Conservation (phyloP, 2,888 invertebrate genomes). For the Cerastoderma edule region DNA sequence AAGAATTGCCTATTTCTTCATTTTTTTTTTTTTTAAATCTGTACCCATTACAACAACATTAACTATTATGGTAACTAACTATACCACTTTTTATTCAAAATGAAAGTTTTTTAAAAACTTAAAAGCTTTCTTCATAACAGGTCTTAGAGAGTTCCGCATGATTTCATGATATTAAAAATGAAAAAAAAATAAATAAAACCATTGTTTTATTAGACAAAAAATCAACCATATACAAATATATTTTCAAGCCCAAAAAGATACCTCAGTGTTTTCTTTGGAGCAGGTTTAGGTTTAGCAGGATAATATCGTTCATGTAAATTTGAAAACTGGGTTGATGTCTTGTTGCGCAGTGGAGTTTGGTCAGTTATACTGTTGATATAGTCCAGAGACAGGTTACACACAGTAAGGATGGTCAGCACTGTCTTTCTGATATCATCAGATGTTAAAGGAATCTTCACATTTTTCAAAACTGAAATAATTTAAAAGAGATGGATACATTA, state of each 20-base stretch:
- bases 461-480: slow-evolving; percentile 68
- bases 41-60: too few species aligned
- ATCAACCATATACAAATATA: too few species aligned
- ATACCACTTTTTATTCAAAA: not conserved
- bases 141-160: too few species aligned
- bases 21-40: too few species aligned
- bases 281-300: slow-evolving; percentile 11
- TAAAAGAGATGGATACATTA: too few species aligned
- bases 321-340: too few species aligned
- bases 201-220: too few species aligned
- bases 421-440: slow-evolving; percentile 87
- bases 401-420: slow-evolving; percentile 90
- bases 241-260: too few species aligned
- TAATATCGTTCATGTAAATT: not conserved
- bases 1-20: too few species aligned
- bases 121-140: not conserved
- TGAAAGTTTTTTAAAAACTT: not conserved
- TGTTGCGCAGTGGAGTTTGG: not conserved
- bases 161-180: not conserved
- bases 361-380: slow-evolving; percentile 89
- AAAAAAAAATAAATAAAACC: slow-evolving; percentile 6
- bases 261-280: slow-evolving; percentile 43
- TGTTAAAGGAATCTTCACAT: slow-evolving; percentile 89
- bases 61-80: too few species aligned
- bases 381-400: slow-evolving; percentile 93